Evolutionary conservation across 2,888 invertebrate species (phyloP).

Genomic region (Standfussiana lucernea): DNA sequence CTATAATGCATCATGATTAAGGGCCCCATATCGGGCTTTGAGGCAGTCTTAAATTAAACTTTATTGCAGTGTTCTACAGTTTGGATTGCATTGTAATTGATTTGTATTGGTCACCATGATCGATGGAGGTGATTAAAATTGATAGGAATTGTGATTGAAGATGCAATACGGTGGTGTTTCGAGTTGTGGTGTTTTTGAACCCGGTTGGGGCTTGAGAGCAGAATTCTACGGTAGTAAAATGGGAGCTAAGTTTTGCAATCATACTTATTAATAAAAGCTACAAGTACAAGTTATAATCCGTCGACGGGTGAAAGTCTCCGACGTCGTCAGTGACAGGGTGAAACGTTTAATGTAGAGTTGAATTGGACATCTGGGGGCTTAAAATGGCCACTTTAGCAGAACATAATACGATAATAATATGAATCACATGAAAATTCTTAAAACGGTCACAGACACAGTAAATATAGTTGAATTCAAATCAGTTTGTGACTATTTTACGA

Average conservation of each 20-base stretch:
- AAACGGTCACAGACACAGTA: too few species aligned
- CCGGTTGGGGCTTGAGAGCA: not conserved
- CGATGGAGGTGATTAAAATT: constrained; percentile 54
- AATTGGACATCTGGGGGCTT: too few species aligned
- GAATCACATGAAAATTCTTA: too few species aligned
- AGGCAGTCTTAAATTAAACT: constrained; percentile 57
- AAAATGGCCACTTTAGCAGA: too few species aligned
- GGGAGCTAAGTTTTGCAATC: not conserved
- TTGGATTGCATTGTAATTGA: constrained; percentile 46
- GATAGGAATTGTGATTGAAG: constrained; percentile 58
- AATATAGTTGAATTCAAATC: too few species aligned
- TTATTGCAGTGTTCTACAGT: constrained; percentile 46
- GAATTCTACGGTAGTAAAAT: not conserved
- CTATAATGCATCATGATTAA: constrained; percentile 61
- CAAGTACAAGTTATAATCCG: not conserved
- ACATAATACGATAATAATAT: too few species aligned
- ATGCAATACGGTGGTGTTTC: constrained; percentile 19
- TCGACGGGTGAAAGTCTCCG: too few species aligned
- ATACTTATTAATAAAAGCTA: not conserved
- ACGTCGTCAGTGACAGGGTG: not conserved
- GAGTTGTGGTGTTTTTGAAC: constrained; percentile 17
- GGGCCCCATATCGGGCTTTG: constrained; percentile 29
- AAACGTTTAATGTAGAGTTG: not conserved
- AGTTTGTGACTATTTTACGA: too few species aligned
- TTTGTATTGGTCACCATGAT: constrained; percentile 55